Base-by-base conservation (phyloP, 2,888 invertebrate genomes). In the Hemicrepidius hirtus region DNA sequence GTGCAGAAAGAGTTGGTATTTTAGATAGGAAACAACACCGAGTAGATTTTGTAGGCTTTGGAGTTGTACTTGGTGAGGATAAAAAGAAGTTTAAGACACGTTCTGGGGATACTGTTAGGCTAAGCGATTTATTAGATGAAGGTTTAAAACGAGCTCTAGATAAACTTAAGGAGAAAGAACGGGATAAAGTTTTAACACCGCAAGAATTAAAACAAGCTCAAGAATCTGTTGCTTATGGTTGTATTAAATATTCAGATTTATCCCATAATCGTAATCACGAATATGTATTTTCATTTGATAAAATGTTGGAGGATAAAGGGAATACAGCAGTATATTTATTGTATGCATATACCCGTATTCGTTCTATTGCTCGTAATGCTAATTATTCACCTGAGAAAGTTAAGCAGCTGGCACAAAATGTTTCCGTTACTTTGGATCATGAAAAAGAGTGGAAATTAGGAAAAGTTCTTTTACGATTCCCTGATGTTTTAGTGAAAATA, bases 61-160 rank as follows among this genome's bases (percentile, higher is more conserved):
- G 99, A 12, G 95, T 99, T 6, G 99, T 99, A 0, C 88, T 99
- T 1, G 99, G 99, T 12, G 99, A 98, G 86, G 99, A 99, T 87
- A 97, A 96, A 83, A 99, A 99, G 85, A 99, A 99, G 87, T 99
- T 99, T 84, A 99, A 99, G 87, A 99, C 99, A 0, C 91, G 99
- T 53, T 98, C 98, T 0, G 99, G 99, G 0, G 99, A 98, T 75
- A 97, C 98, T 0, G 93, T 99, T 0, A 80, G 85, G 79, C 88
- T 99, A 5, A 89, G 90, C 5, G 95, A 97, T 76, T 89, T 99
- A 49, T 88, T 99, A 6, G 95, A 99, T 80, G 99, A 99, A 89
- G 99, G 96, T 16, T 83, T 97, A 57, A 93, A 92, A 77, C 90
- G 97, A 67, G 89, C 97, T 0, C 86, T 93, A 71, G 94, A 94